These are phyloP conservation scores for Hydrozoanthus gracilis DNA, from an alignment of 92 coral and sea anemone genomes.

Conservation along the genomic window DNA sequence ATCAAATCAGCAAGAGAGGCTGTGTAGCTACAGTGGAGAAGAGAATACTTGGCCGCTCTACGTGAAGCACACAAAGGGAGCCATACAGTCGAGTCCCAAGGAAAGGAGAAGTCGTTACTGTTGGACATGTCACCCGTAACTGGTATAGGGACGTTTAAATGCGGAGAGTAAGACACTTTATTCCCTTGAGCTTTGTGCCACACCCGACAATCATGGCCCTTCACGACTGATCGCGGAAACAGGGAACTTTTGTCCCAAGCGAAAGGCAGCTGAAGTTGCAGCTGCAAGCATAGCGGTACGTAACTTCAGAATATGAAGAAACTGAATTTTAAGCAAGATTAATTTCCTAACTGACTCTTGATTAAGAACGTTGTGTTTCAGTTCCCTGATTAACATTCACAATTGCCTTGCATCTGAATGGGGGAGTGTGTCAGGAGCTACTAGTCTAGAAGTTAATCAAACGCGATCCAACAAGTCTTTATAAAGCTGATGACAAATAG, in stretches of 20 bases:
- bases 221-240: not conserved
- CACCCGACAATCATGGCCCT: not conserved
- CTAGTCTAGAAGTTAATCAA: no score
- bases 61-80: not conserved
- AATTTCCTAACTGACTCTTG: no score
- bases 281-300: conserved; percentile 1
- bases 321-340: not conserved
- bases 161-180: not conserved
- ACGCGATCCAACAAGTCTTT: no score
- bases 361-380: not conserved
- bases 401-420: conserved; percentile 24
- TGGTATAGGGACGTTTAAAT: not conserved
- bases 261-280: conserved; percentile 22
- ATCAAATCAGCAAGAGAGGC: no score
- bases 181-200: conserved; percentile 7
- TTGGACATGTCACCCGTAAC: not conserved
- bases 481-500: no score
- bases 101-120: conserved; percentile 4
- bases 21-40: no score
- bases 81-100: not conserved
- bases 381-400: conserved; percentile 11
- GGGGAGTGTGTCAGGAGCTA: conserved; percentile 23
- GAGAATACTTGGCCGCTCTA: no score
- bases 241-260: not conserved
- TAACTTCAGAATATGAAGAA: conserved; percentile 6